Base-by-base conservation (phyloP, 2,113 vertebrate genomes). In the Oryzias javanicus region DNA sequence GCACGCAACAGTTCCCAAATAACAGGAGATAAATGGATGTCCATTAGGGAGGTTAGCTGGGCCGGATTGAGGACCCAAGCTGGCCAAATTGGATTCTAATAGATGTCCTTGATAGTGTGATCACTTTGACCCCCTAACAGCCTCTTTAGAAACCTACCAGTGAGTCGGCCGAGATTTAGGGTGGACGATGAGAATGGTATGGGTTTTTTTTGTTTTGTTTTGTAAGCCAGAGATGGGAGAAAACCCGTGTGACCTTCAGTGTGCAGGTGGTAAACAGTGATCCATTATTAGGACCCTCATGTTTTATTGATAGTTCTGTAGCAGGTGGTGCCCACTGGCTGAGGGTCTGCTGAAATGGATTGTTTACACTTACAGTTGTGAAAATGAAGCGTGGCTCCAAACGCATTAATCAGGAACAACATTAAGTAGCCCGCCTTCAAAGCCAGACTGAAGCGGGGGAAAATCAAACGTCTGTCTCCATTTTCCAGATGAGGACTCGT, bases 101-200 rank as follows among this genome's bases (percentile, higher is more conserved):
- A 77, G 82, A 87, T 88, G 86, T 81, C 86, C 86, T 89, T 90
- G 82, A 83, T 74, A 64, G 80, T 72, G 66, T 86, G 88, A 86
- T 89, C 78, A 86, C 69, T 82, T 83, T 84, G 81, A 86, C 86
- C 84, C 4, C 12, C 69, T 70, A 78, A 82, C 47, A 49, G 72
- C 66, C 72, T 67, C 20, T 64, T 70, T 60, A 42, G 42, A 57
- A 68, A 70, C 59, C 29, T 19, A 62, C 63, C 60, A 22, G 55
- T 24, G 42, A 5, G 67, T 41, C 25, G 53, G 72, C 66, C 27
- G 64, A 61, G 74, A 78, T 79, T 79, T 73, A 56, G 67, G 75
- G 60, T 64, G 52, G 79, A 46, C 44, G 76, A 84, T 80, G 70
- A 74, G 63, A 62, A 80, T 82, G 71, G 57, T n/a, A 4, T 53